Evolutionary conservation across 2,888 invertebrate genomes (phyloP).

Genomic region (Hofmannophila pseudospretella): DNA sequence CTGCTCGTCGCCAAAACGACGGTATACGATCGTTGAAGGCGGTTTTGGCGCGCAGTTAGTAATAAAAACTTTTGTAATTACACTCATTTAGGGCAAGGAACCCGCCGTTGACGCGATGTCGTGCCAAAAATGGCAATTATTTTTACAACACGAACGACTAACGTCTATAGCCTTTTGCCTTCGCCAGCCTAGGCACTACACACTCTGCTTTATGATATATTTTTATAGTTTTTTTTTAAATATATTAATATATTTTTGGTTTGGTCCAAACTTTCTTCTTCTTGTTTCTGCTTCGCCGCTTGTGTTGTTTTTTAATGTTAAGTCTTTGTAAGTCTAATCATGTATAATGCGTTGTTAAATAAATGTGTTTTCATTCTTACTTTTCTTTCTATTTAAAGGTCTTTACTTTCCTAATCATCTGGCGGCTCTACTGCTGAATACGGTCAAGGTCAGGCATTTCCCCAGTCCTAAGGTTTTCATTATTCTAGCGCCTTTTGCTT

Average conservation of each 20-base stretch:
- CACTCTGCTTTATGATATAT: not conserved
- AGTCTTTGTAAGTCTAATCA: too few species aligned
- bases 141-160: slow-evolving; percentile 52
- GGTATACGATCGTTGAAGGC: slow-evolving; percentile 47
- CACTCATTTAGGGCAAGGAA: slow-evolving; percentile 69
- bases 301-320: too few species aligned
- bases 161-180: slow-evolving; percentile 29
- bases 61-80: slow-evolving; percentile 77
- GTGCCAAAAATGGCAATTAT: slow-evolving; percentile 72
- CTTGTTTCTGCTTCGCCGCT: too few species aligned
- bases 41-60: slow-evolving; percentile 67
- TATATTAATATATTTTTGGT: too few species aligned
- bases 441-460: too few species aligned
- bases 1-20: slow-evolving; percentile 30
- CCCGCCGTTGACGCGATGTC: slow-evolving; percentile 64
- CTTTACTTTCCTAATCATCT: too few species aligned
- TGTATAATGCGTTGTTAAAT: too few species aligned
- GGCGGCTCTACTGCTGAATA: too few species aligned
- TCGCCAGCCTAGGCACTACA: slow-evolving; percentile 4
- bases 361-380: too few species aligned
- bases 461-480: too few species aligned
- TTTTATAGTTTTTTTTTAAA: slow-evolving; percentile 8
- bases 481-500: too few species aligned
- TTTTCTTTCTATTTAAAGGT: too few species aligned
- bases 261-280: not conserved